These are phyloP conservation scores for Gymnocheta viridis DNA, from an alignment of 2,888 invertebrate species.

Conservation along the genomic window DNA sequence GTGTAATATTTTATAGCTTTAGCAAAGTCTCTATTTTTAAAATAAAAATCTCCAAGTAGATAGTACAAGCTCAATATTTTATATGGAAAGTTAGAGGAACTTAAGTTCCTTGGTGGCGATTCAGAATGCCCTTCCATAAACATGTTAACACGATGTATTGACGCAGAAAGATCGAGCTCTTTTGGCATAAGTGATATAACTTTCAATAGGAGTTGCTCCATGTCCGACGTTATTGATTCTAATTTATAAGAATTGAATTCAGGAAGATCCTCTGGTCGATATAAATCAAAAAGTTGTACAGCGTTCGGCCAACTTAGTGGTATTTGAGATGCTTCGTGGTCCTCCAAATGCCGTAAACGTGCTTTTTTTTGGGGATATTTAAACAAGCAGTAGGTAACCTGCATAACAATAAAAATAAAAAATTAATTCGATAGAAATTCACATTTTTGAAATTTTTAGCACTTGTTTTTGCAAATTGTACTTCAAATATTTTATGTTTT, in stretches of 20 bases:
- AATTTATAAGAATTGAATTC: constrained; percentile 90
- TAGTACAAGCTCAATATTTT: constrained; percentile 91
- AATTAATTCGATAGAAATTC: too few species aligned
- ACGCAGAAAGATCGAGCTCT: constrained; percentile 86
- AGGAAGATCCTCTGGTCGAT: constrained; percentile 89
- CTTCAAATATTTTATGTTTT: too few species aligned
- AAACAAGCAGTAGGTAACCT: constrained; percentile 90
- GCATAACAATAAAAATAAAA: not conserved
- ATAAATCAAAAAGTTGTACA: constrained; percentile 90
- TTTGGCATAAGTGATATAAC: constrained; percentile 87
- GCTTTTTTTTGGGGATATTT: constrained; percentile 89
- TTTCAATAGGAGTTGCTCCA: constrained; percentile 88
- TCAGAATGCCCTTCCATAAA: constrained; percentile 86
- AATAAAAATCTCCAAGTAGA: constrained; percentile 95
- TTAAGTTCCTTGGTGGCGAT: constrained; percentile 83
- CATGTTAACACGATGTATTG: constrained; percentile 85
- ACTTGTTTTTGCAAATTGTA: too few species aligned
- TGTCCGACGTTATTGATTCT: constrained; percentile 91
- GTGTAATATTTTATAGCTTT: constrained; percentile 91
- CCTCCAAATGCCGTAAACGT: constrained; percentile 81
- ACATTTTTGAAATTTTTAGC: too few species aligned
- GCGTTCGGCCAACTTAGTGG: constrained; percentile 89
- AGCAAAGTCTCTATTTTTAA: constrained; percentile 91
- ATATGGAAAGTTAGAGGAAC: constrained; percentile 83
- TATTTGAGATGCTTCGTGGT: constrained; percentile 88